Base-by-base conservation (phyloP, 1,140 invertebrate species). In the Sesamia nonagrioides region DNA sequence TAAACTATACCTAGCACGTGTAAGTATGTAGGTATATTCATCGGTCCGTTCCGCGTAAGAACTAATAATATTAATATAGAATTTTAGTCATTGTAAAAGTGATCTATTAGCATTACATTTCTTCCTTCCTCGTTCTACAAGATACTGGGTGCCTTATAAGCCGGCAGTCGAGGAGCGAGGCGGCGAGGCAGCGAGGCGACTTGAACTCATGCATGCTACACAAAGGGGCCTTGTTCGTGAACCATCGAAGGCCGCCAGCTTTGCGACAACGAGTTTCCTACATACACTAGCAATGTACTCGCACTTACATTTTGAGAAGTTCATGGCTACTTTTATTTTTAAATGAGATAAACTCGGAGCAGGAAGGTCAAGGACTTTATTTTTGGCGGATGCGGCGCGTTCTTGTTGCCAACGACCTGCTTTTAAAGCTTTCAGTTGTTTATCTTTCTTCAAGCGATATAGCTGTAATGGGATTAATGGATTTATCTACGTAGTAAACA, bases 301-400 rank as follows among this genome's bases (percentile, higher is more conserved):
- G 84, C 77, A 83, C 81, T 78, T 77, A 80, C 82, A 87, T 82
- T 82, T 89, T 76, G 79, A 86, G 80, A 89, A 91, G 92, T 94
- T 94, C 92, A 94, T 82, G 92, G 91, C 85, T 90, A 86, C 85
- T 91, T 81, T 90, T 92, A 92, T 92, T 94, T 92, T 92, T 89
- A 89, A 83, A 84, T 82, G 79, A 89, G 87, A 92, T 91, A 91
- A 88, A 91, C 87, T 91, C 89, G 69, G 78, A 79, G 77, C 81
- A 88, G 84, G 87, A 93, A 92, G 92, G 92, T 92, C 91, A 94
- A 94, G 92, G 90, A 89, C 82, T 92, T 84, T 89, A 89, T 92
- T 92, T 93, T 92, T 90, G 91, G 91, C 91, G 86, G 85, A 90
- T 86, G 85, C 86, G 61, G 78, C 84, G 84, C 81, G 74, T 66